Evolutionary conservation across 2,797 vertebrate genomes (phyloP).

Genomic region (Melanotaenia maccullochi): DNA sequence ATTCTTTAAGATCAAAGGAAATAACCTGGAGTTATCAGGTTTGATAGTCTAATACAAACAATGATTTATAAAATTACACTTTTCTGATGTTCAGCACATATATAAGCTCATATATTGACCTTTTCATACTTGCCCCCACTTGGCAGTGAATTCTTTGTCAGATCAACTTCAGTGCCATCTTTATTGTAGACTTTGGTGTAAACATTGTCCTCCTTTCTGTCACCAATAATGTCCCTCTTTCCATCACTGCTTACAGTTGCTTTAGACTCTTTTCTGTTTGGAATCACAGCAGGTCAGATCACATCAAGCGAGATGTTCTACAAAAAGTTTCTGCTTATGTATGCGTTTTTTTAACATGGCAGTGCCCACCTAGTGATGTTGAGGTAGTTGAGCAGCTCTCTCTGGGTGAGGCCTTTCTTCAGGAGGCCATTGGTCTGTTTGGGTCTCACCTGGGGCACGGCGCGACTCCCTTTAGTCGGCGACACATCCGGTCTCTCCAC

Average conservation of each 20-base stretch:
- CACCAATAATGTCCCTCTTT: slow-evolving; percentile 80
- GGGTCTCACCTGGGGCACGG: slow-evolving; percentile 86
- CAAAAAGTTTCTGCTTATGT: neutral
- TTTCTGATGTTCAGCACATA: neutral
- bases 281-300: slow-evolving; percentile 31
- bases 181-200: slow-evolving; percentile 90
- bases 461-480: slow-evolving; percentile 82
- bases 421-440: slow-evolving; percentile 89
- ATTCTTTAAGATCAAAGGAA: too few species aligned
- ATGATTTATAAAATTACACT: neutral
- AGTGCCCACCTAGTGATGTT: slow-evolving; percentile 87
- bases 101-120: slow-evolving; percentile 61
- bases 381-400: slow-evolving; percentile 95
- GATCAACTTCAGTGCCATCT: slow-evolving; percentile 87
- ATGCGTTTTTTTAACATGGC: neutral
- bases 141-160: slow-evolving; percentile 93
- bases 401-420: slow-evolving; percentile 91
- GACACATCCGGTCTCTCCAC: slow-evolving; percentile 92
- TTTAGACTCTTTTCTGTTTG: slow-evolving; percentile 87
- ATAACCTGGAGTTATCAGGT: too few species aligned
- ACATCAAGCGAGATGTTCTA: slow-evolving; percentile 11
- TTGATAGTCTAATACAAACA: neutral
- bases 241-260: slow-evolving; percentile 43
- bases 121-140: slow-evolving; percentile 86
- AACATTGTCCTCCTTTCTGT: slow-evolving; percentile 82